Evolutionary conservation across 2,888 invertebrate species (phyloP).

Genomic region (Eristalis pertinax): DNA sequence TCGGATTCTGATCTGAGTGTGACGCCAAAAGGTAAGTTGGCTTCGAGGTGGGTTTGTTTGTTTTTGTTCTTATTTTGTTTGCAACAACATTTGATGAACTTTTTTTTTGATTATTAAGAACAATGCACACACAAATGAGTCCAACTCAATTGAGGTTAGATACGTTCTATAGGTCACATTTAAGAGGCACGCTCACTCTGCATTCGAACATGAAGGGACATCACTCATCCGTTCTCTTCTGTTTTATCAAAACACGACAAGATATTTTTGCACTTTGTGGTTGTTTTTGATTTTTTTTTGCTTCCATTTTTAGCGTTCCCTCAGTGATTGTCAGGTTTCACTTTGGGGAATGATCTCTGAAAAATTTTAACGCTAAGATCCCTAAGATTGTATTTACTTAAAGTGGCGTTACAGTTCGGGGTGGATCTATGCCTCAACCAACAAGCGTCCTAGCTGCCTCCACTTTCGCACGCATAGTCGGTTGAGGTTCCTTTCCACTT

Average conservation of each 20-base stretch:
- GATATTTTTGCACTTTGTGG: not conserved
- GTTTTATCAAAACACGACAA: not conserved
- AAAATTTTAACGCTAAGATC: too few relatives aligned
- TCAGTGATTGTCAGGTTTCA: not conserved
- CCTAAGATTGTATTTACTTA: too few relatives aligned
- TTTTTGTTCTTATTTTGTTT: too few relatives aligned
- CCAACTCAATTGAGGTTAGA: not conserved
- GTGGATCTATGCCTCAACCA: too few relatives aligned
- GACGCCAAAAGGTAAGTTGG: constrained; percentile 92
- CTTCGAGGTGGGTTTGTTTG: not conserved
- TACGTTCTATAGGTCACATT: constrained; percentile 5
- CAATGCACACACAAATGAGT: constrained; percentile 59
- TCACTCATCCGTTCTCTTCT: not conserved
- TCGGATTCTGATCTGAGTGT: constrained; percentile 97
- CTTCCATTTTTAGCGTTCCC: not conserved
- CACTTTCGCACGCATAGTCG: too few relatives aligned
- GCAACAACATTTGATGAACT: not conserved
- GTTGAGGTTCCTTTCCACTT: too few relatives aligned
- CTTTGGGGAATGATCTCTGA: too few relatives aligned
- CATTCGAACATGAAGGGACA: not conserved
- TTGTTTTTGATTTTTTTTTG: not conserved
- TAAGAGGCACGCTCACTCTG: not conserved
- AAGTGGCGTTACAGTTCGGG: too few relatives aligned
- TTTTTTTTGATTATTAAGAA: constrained; percentile 18
- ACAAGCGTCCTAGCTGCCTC: too few relatives aligned